These are phyloP conservation scores for Cavia porcellus DNA, from an alignment of 2,113 vertebrate species.

Conservation along the genomic window DNA sequence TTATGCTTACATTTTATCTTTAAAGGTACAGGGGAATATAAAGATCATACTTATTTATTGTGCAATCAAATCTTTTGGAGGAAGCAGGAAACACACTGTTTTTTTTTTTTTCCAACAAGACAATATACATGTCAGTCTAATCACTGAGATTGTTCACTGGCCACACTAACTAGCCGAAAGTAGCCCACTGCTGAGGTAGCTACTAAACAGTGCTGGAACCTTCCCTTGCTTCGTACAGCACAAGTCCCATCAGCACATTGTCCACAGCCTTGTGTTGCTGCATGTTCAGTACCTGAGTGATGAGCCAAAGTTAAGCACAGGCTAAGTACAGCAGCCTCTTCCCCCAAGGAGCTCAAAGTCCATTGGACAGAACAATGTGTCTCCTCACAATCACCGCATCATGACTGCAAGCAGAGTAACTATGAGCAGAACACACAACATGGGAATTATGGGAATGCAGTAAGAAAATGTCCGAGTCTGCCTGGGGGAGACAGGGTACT, in stretches of 20 bases:
- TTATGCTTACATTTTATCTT: constrained; percentile 40
- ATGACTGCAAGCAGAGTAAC: not conserved
- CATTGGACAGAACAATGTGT: not conserved
- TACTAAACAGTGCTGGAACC: constrained; percentile 4
- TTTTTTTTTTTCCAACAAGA: not conserved
- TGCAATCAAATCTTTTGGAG: not conserved
- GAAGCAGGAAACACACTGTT: not conserved
- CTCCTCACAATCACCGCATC: not conserved
- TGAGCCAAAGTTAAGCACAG: too few relatives aligned
- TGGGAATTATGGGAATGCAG: not conserved
- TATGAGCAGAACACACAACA: not conserved
- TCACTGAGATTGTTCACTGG: constrained; percentile 64
- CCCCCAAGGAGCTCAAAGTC: not conserved
- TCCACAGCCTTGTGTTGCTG: not conserved
- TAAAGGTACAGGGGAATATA: not conserved
- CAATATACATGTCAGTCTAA: constrained; percentile 48
- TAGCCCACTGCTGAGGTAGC: not conserved
- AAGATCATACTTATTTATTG: not conserved
- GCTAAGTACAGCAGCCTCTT: fast-evolving
- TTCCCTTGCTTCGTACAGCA: not conserved
- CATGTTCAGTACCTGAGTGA: not conserved
- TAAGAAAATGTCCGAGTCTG: not conserved
- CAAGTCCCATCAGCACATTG: not conserved
- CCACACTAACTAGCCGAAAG: constrained; percentile 56
- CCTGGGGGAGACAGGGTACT: not conserved